Evolutionary conservation across 2,113 vertebrate genomes (phyloP).

Genomic region (Toxotes jaculatrix): DNA sequence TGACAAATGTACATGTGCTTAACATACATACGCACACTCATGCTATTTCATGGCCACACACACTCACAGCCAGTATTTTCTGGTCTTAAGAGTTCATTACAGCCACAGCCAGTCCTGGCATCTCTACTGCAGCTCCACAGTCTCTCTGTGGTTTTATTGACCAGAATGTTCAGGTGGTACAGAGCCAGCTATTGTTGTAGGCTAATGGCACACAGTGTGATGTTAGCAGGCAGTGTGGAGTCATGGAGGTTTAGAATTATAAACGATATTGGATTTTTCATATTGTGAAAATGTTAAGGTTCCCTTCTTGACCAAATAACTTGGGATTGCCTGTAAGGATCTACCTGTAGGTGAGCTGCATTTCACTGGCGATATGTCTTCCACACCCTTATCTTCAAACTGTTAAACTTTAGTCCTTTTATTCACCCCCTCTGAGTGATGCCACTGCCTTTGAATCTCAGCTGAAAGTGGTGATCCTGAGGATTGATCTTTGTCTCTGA

Average conservation of each 20-base stretch:
- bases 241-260: slow-evolving; percentile 57
- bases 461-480: neutral
- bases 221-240: slow-evolving; percentile 54
- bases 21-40: slow-evolving; percentile 4
- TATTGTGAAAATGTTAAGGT: slow-evolving; percentile 71
- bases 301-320: slow-evolving; percentile 56
- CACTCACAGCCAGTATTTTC: slow-evolving; percentile 26
- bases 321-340: slow-evolving; percentile 15
- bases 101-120: slow-evolving; percentile 67
- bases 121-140: slow-evolving; percentile 58
- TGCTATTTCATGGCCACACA: slow-evolving; percentile 1
- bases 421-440: too few relatives aligned
- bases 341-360: slow-evolving; percentile 39
- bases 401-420: neutral
- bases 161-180: slow-evolving; percentile 66
- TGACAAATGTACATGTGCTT: slow-evolving; percentile 6
- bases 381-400: neutral
- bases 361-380: slow-evolving; percentile 15
- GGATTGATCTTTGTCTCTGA: neutral
- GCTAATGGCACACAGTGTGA: slow-evolving; percentile 73
- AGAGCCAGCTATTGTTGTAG: slow-evolving; percentile 62
- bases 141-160: slow-evolving; percentile 70
- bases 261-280: slow-evolving; percentile 71
- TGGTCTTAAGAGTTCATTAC: slow-evolving; percentile 74
- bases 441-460: neutral